Conservation (phyloP, 2,888 invertebrate genomes). For the Eilema depressum region DNA sequence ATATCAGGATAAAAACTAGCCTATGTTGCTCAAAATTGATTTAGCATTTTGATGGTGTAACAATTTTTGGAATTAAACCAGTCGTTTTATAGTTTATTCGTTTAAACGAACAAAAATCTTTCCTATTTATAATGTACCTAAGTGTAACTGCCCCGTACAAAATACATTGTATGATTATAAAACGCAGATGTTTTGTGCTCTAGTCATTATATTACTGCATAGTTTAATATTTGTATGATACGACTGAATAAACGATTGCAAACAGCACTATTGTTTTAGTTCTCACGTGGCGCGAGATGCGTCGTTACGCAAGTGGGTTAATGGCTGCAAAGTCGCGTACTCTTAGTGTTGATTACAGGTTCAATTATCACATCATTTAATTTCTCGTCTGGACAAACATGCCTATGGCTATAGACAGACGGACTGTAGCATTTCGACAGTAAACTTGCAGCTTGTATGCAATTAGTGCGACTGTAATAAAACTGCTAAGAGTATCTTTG, state of each 20-base stretch:
- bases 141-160: slow-evolving; percentile 12
- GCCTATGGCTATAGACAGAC: too few relatives aligned
- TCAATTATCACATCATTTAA: not conserved
- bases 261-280: slow-evolving; percentile 44
- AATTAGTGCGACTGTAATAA: too few relatives aligned
- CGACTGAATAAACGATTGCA: slow-evolving; percentile 72
- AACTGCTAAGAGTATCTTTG: too few relatives aligned
- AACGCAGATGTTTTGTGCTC: slow-evolving; percentile 32
- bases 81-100: too few relatives aligned
- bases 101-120: not conserved
- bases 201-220: slow-evolving; percentile 38
- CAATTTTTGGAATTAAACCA: too few relatives aligned
- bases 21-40: too few relatives aligned
- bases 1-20: too few relatives aligned
- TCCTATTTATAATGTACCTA: not conserved
- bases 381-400: too few relatives aligned
- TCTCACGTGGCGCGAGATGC: not conserved
- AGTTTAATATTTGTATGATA: slow-evolving; percentile 58
- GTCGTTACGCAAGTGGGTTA: not conserved
- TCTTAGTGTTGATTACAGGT: not conserved
- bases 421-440: too few relatives aligned
- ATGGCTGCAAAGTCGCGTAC: not conserved
- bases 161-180: slow-evolving; percentile 13
- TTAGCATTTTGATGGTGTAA: too few relatives aligned
- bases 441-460: too few relatives aligned